Evolutionary conservation across 2,113 vertebrate species (phyloP).

Genomic region (Pygoscelis antarcticus): DNA sequence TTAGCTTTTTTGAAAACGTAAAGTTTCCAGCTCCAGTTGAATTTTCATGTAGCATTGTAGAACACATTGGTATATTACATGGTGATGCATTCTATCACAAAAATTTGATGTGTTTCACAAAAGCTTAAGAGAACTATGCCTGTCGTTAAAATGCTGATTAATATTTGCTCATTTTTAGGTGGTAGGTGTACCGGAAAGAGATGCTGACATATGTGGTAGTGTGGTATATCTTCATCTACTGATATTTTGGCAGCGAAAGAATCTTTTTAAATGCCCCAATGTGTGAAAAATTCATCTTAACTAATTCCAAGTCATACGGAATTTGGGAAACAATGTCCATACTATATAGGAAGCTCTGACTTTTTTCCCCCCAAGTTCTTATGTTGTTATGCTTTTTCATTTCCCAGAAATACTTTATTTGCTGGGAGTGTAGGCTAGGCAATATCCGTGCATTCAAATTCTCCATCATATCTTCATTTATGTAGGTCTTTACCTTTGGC

Average conservation of each 20-base stretch:
- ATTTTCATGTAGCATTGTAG: neutral
- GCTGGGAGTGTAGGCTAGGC: neutral
- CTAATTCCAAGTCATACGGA: neutral
- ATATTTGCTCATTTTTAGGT: neutral
- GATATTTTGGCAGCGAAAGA: neutral
- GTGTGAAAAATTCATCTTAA: neutral
- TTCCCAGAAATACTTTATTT: neutral
- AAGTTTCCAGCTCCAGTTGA: neutral
- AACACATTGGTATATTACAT: neutral
- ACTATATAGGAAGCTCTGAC: neutral
- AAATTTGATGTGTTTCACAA: neutral
- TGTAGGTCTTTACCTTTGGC: slow-evolving; percentile 93
- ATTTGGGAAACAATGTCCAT: neutral
- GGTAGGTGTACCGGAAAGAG: neutral
- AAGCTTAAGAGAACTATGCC: neutral
- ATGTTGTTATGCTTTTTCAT: neutral
- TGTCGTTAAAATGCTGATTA: neutral
- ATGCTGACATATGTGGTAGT: neutral
- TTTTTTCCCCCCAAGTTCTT: neutral
- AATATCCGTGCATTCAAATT: neutral
- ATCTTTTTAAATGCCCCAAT: neutral
- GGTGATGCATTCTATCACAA: neutral
- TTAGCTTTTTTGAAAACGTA: neutral
- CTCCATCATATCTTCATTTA: neutral
- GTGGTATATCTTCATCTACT: neutral